A percentile compares a stretch with the other conserved stretches of the same genome.
Evolutionary conservation across 2,797 vertebrate genomes (phyloP).

Genomic region (Chloroceryle amazona): DNA sequence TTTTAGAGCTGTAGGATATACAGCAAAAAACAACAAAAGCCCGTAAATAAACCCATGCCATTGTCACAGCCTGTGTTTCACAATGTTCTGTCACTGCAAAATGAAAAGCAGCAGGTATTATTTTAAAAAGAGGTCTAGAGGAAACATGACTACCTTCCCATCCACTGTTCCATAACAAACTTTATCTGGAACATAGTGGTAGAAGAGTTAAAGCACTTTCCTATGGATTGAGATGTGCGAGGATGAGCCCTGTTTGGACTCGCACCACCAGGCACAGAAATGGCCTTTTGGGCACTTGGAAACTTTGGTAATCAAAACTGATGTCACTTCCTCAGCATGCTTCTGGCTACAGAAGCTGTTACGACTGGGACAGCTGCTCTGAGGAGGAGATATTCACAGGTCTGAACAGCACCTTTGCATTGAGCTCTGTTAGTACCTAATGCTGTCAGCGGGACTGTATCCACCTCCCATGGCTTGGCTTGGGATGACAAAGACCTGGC

Average conservation of each 20-base stretch:
- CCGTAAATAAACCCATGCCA: background rate
- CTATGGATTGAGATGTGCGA: background rate
- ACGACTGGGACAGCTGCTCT: background rate
- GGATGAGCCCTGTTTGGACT: background rate
- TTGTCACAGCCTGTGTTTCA: background rate
- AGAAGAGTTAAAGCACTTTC: background rate
- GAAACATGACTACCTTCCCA: background rate
- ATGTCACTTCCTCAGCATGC: background rate
- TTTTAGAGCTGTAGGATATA: background rate
- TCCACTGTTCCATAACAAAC: background rate
- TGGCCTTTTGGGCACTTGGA: background rate
- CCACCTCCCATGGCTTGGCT: background rate
- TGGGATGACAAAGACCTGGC: background rate
- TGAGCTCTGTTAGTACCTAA: background rate
- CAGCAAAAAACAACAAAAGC: background rate
- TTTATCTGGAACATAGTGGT: background rate
- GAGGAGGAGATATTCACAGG: background rate
- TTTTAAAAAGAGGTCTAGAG: background rate
- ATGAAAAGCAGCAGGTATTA: slow-evolving; percentile 28
- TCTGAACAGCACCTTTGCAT: background rate
- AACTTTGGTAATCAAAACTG: background rate
- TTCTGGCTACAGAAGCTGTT: slow-evolving; percentile 6
- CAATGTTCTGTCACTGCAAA: background rate
- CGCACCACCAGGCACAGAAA: background rate
- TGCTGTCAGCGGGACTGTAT: background rate